These are phyloP conservation scores for Drosophila arawakana DNA, from an alignment of 1,140 invertebrate genomes.

Conservation along the genomic window DNA sequence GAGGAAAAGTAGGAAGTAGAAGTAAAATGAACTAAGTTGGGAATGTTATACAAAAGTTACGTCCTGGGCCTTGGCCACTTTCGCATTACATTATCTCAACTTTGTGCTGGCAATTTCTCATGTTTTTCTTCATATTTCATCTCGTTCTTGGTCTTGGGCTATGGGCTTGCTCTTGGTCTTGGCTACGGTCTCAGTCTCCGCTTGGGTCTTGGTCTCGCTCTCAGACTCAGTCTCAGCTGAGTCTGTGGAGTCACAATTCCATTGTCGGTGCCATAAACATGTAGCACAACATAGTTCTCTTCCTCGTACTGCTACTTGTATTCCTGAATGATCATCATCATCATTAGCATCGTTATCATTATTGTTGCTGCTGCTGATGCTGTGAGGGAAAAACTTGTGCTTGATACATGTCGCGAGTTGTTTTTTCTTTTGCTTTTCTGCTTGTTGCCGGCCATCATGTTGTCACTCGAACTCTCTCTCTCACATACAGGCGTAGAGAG, in stretches of 20 bases:
- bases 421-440: background rate
- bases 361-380: slow-evolving; percentile 2
- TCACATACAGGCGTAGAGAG: too few species aligned
- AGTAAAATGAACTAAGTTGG: slow-evolving; percentile 41
- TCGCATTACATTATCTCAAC: slow-evolving; percentile 79
- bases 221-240: slow-evolving; percentile 37
- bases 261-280: slow-evolving; percentile 49
- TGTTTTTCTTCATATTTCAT: slow-evolving; percentile 50
- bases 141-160: slow-evolving; percentile 2
- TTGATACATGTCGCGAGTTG: slow-evolving; percentile 44
- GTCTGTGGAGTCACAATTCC: slow-evolving; percentile 17
- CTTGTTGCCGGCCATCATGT: slow-evolving; percentile 3
- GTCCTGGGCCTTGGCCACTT: slow-evolving; percentile 60
- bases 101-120: slow-evolving; percentile 73
- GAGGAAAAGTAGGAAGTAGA: slow-evolving; percentile 2
- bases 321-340: slow-evolving; percentile 9
- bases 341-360: slow-evolving; percentile 7
- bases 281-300: slow-evolving; percentile 20
- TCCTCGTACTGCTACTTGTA: background rate
- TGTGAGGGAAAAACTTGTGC: slow-evolving; percentile 45
- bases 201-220: background rate
- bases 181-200: slow-evolving; percentile 7
- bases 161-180: background rate
- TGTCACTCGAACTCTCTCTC: slow-evolving; percentile 22
- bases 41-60: slow-evolving; percentile 64